Percentiles rank a stretch among this genome's conserved stretches.
Conservation (phyloP, 2,797 vertebrate genomes). For the Platyrinchus mystaceus region DNA sequence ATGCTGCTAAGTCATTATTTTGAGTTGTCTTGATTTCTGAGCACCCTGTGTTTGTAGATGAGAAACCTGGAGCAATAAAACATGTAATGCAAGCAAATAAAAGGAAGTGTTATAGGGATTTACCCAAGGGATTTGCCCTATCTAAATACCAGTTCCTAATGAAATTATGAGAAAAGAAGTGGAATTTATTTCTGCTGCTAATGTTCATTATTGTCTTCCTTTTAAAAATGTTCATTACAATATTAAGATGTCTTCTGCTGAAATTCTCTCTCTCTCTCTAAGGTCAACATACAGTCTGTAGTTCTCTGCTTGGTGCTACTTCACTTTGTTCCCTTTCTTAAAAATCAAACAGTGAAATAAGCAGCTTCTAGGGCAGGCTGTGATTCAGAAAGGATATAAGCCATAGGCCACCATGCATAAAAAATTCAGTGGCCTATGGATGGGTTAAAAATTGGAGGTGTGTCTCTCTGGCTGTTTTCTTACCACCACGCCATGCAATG, state of each 20-base stretch:
- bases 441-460: neutral
- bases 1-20: neutral
- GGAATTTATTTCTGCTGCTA: constrained; percentile 1
- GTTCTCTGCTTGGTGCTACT: neutral
- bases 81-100: neutral
- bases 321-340: neutral
- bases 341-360: neutral
- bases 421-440: neutral
- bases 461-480: neutral
- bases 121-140: neutral
- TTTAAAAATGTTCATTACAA: neutral
- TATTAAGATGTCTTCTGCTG: neutral
- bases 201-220: neutral
- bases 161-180: constrained; percentile 16
- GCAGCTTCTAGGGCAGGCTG: neutral
- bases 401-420: neutral
- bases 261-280: neutral
- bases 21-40: neutral
- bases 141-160: neutral
- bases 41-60: neutral
- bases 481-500: neutral
- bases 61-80: constrained; percentile 3
- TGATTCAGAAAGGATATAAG: neutral
- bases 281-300: neutral
- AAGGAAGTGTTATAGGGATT: neutral